Conservation (phyloP, 2,797 vertebrate species). For the Enteromius anoplus region DNA sequence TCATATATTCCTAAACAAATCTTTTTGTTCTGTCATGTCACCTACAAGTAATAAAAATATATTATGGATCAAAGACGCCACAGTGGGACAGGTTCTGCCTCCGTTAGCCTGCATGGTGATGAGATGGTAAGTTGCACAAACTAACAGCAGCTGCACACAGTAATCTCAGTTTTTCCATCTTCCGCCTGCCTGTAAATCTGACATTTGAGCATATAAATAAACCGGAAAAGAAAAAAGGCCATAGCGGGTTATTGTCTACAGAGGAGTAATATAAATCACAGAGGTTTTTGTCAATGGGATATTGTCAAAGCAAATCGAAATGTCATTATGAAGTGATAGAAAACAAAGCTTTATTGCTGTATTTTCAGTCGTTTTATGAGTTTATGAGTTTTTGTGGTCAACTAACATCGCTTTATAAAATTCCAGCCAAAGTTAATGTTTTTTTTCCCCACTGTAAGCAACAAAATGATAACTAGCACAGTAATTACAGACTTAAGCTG, state of each 20-base stretch:
- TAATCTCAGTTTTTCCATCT: conserved; percentile 31
- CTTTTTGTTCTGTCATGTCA: conserved; percentile 16
- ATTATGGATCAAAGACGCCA: conserved; percentile 12
- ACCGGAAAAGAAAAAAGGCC: conserved; percentile 19
- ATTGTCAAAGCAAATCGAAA: conserved; percentile 37
- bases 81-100: neutral
- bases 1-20: neutral
- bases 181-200: conserved; percentile 27
- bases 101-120: conserved; percentile 5
- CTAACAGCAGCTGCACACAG: conserved; percentile 20
- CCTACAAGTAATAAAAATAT: neutral
- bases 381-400: neutral
- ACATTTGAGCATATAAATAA: conserved; percentile 45
- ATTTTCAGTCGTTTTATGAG: neutral
- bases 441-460: neutral
- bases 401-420: conserved; percentile 8
- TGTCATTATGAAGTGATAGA: conserved; percentile 31
- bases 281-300: conserved; percentile 25
- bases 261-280: conserved; percentile 33
- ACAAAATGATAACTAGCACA: conserved; percentile 9
- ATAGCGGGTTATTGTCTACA: conserved; percentile 13
- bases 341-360: conserved; percentile 9
- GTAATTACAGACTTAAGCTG: conserved; percentile 19
- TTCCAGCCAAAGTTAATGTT: neutral
- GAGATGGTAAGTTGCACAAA: conserved; percentile 11